Evolutionary conservation across 2,888 invertebrate species (phyloP).

Genomic region (Calliopum simillimum): DNA sequence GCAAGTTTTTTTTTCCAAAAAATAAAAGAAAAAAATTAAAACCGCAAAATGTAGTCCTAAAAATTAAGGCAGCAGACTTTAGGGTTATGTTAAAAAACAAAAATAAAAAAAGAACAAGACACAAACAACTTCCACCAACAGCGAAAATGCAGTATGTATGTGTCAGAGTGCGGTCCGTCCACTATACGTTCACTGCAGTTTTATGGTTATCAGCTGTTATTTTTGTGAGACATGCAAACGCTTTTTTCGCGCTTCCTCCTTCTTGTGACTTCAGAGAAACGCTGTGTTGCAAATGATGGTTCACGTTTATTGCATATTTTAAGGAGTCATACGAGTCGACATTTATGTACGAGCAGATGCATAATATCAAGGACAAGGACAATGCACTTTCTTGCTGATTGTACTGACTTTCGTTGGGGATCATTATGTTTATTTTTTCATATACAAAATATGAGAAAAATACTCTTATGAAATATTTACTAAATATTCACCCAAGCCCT

Average conservation of each 20-base stretch:
- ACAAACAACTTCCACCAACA: not conserved
- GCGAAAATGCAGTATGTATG: not conserved
- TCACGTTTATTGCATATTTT: constrained; percentile 15
- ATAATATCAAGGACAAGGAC: constrained; percentile 57
- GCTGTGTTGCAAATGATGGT: constrained; percentile 6
- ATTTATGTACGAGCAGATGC: constrained; percentile 1
- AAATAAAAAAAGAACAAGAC: not conserved
- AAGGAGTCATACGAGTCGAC: constrained; percentile 9
- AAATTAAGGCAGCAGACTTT: constrained; percentile 8
- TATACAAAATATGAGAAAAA: no score
- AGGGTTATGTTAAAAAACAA: not conserved
- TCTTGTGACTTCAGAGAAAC: constrained; percentile 14
- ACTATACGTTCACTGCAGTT: constrained; percentile 35
- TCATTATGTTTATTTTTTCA: no score
- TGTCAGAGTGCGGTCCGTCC: not conserved
- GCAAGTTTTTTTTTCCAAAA: not conserved
- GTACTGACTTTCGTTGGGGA: no score
- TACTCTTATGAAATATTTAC: no score
- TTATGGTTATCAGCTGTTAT: constrained; percentile 59
- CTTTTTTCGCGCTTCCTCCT: constrained; percentile 42
- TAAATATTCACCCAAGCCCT: no score
- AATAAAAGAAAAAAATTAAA: not conserved
- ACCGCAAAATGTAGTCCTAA: constrained; percentile 5
- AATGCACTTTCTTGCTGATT: constrained; percentile 45
- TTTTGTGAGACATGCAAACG: constrained; percentile 60